phyloP scores from a whole-genome alignment of 2,113 vertebrate genomes.

The Urocolius indicus region DNA sequence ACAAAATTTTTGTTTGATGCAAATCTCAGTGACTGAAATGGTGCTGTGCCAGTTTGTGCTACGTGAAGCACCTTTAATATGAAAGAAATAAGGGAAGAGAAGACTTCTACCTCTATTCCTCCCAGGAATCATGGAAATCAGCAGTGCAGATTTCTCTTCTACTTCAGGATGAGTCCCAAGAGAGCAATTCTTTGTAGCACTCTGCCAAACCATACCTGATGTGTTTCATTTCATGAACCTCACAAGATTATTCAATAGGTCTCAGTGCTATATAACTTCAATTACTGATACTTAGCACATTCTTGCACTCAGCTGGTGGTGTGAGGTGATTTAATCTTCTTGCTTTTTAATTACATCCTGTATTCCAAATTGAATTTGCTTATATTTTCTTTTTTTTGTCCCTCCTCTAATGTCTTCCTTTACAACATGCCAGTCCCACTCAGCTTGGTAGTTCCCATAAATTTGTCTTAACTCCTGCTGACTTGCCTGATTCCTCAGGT shows the following conservation, averaged over 20 bases:
- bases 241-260: background rate
- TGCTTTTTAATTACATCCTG: constrained; percentile 21
- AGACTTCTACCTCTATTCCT: background rate
- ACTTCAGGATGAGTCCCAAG: background rate
- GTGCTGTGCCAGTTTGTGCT: background rate
- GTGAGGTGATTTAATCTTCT: background rate
- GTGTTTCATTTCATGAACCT: background rate
- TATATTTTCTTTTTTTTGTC: background rate
- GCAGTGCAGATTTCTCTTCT: background rate
- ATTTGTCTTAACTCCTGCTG: constrained; percentile 6
- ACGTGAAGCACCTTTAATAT: background rate
- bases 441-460: background rate
- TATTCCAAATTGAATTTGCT: background rate
- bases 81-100: background rate
- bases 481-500: background rate
- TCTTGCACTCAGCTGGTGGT: background rate
- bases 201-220: background rate
- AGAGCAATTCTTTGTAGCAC: background rate
- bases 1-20: background rate
- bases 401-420: background rate
- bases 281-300: background rate
- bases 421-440: background rate
- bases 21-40: background rate
- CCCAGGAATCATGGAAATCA: background rate
- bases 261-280: background rate